Base-by-base conservation (phyloP, 2,797 vertebrate genomes). In the Hybognathus amarus region DNA sequence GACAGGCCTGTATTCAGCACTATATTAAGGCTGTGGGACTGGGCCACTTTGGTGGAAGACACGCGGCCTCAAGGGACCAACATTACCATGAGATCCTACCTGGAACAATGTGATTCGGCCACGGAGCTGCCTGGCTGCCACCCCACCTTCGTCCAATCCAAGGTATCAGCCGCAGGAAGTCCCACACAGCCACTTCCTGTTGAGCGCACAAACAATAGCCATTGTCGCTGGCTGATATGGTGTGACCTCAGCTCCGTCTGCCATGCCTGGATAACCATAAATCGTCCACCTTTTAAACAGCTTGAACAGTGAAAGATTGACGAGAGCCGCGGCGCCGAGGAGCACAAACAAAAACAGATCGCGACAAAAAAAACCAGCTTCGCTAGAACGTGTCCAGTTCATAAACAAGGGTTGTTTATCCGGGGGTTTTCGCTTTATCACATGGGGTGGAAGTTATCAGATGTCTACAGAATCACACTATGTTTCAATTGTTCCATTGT, bases 241-340 rank as follows among this genome's bases (percentile, higher is more conserved):
- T 79, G 90, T 95, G 94, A 96, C 93, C 94, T 96, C 94, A 95
- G 93, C 95, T 95, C 93, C 92, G 82, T 92, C 88, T 87, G 88
- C 88, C 80, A 91, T 88, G 87, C 89, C 88, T 87, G 64, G 82
- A 56, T 85, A 80, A 92, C 88, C 91, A 94, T 95, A 94, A 95
- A 94, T 94, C 92, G 90, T 92, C 83, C 85, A 93, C 87, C 91
- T 94, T n/a, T 92, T 92, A 91, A 94, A 92, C 90, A 90, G 91
- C 87, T 8, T 1, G 52, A 84, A 90, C 74, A 90, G 89, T 91
- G 94, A 95, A 87, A 90, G 93, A 95, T 94, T 94, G 92, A 94
- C 87, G 86, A 91, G 87, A 77, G n/a, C 81, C 38, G 68, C 36
- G 93, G 92, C 87, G 91, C 91, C 92, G 24, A 42, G n/a, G 56